These are phyloP conservation scores for Trididemnum miniatum DNA, from an alignment of 23 tunicate genomes.

Conservation along the genomic window DNA sequence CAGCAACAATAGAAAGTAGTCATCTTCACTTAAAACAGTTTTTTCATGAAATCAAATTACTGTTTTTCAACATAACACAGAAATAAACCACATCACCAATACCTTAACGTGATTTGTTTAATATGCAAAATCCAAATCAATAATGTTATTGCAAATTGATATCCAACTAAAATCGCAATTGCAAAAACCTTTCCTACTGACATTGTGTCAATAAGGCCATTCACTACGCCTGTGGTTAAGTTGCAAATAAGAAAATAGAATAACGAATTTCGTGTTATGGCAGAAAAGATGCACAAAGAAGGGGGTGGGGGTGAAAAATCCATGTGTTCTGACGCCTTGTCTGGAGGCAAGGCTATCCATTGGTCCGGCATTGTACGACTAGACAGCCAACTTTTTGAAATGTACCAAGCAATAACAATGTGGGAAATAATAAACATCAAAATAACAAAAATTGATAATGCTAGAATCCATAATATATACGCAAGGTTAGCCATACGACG, in stretches of 20 bases:
- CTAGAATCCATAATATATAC: constrained; percentile 60
- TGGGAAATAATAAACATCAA: constrained; percentile 20
- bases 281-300: constrained; percentile 40
- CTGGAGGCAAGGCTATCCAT: constrained; percentile 28
- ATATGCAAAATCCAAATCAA: constrained; percentile 56
- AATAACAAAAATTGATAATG: constrained; percentile 26
- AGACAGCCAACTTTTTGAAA: constrained; percentile 28
- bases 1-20: too few species aligned
- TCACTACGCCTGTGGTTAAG: constrained; percentile 54
- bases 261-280: constrained; percentile 65
- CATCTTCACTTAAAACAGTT: too few species aligned
- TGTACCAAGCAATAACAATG: constrained; percentile 21
- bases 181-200: constrained; percentile 15
- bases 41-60: too few species aligned
- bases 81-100: constrained; percentile 53
- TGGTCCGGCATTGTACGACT: constrained; percentile 41
- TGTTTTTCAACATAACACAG: too few species aligned
- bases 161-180: constrained; percentile 26
- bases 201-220: constrained; percentile 45
- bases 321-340: constrained; percentile 8
- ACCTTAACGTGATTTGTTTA: constrained; percentile 49
- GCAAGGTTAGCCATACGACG: constrained; percentile 76
- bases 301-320: constrained; percentile 42
- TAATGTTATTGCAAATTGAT: constrained; percentile 13
- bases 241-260: constrained; percentile 65